phyloP scores from a whole-genome alignment of 2,888 invertebrate species.

The Sminthurinus aureus region DNA sequence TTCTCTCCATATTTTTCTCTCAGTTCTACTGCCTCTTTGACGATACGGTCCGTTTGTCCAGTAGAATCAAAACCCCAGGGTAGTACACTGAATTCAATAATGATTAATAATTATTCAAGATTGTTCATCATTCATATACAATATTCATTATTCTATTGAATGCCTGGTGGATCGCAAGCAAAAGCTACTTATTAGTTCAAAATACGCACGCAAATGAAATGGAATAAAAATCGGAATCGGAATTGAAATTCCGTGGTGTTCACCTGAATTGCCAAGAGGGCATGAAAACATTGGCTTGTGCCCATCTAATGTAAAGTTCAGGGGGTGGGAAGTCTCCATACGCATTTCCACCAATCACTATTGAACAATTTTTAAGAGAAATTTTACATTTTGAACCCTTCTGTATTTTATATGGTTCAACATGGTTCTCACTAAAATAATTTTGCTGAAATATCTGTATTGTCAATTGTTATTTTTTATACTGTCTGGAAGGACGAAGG shows the following conservation, averaged over 20 bases:
- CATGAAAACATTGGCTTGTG: constrained; percentile 25
- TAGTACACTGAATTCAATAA: too few relatives aligned
- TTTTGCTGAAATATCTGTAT: too few relatives aligned
- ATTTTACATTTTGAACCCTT: too few relatives aligned
- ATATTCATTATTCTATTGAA: too few relatives aligned
- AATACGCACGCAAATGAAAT: too few relatives aligned
- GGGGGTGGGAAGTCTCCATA: background rate
- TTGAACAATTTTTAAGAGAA: background rate
- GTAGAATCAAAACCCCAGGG: constrained; percentile 13
- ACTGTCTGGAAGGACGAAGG: constrained; percentile 19
- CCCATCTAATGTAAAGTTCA: background rate
- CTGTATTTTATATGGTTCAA: background rate
- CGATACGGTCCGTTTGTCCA: background rate
- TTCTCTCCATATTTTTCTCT: background rate
- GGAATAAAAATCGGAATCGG: too few relatives aligned
- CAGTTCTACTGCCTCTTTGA: constrained; percentile 20
- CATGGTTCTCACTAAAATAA: too few relatives aligned
- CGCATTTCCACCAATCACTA: background rate
- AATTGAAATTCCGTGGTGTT: constrained; percentile 68
- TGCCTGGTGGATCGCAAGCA: too few relatives aligned
- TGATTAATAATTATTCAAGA: too few relatives aligned
- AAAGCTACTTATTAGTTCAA: too few relatives aligned
- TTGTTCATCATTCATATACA: too few relatives aligned
- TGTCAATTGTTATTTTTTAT: too few relatives aligned
- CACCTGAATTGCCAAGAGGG: constrained; percentile 23